Percentiles rank a stretch among this genome's conserved stretches.
phyloP scores from a whole-genome alignment of 2,888 invertebrate species.

The Leptopterna dolabrata region DNA sequence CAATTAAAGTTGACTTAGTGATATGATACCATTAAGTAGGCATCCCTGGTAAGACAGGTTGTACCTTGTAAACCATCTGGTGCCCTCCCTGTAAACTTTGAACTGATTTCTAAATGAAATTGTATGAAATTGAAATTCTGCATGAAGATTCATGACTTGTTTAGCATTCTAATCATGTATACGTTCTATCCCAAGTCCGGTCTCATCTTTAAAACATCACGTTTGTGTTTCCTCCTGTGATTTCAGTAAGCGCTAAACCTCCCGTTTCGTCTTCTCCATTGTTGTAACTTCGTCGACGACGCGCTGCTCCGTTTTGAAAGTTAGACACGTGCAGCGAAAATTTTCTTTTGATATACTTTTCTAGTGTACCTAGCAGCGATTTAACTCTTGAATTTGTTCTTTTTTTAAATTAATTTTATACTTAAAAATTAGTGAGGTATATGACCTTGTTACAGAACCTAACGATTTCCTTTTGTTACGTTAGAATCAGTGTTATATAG shows the following conservation, averaged over 20 bases:
- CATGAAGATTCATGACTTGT: not conserved
- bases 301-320: not conserved
- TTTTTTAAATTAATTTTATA: too few relatives aligned
- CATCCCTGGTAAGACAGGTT: too few relatives aligned
- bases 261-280: slow-evolving; percentile 9
- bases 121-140: too few relatives aligned
- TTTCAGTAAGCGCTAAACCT: slow-evolving; percentile 33
- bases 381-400: not conserved
- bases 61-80: too few relatives aligned
- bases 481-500: too few relatives aligned
- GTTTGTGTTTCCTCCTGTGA: slow-evolving; percentile 29
- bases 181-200: not conserved
- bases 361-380: not conserved
- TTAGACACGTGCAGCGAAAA: not conserved
- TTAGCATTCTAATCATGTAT: not conserved
- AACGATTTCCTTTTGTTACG: not conserved
- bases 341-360: not conserved
- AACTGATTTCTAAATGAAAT: too few relatives aligned
- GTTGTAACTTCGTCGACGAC: not conserved
- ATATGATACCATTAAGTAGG: too few relatives aligned
- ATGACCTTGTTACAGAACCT: not conserved
- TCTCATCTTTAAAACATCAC: not conserved
- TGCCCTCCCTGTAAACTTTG: too few relatives aligned
- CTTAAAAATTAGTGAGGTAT: too few relatives aligned
- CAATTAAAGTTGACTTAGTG: too few relatives aligned